phyloP scores from a whole-genome alignment of 2,888 invertebrate species.

The Amorpha juglandis region DNA sequence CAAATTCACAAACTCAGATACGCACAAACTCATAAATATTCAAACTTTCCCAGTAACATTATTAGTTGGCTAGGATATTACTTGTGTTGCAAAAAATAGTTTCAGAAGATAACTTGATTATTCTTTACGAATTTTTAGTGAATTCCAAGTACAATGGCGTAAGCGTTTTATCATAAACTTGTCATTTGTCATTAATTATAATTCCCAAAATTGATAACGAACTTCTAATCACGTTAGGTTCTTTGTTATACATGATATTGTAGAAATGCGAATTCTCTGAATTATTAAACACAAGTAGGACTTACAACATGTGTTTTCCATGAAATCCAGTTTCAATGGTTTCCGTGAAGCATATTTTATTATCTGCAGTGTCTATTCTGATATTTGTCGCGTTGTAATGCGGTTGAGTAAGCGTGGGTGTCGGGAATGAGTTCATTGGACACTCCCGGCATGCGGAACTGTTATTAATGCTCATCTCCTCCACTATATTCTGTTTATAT shows the following conservation, averaged over 20 bases:
- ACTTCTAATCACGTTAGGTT: not conserved
- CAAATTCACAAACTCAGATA: too few relatives aligned
- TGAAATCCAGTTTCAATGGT: conserved; percentile 19
- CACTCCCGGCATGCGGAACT: conserved; percentile 76
- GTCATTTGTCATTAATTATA: not conserved
- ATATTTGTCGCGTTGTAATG: conserved; percentile 55
- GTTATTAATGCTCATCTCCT: conserved; percentile 38
- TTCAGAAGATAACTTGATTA: not conserved
- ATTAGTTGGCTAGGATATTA: too few relatives aligned
- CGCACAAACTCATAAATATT: too few relatives aligned
- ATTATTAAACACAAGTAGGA: conserved; percentile 33
- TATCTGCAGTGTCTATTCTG: conserved; percentile 41
- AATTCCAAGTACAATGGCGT: not conserved
- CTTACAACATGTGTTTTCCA: conserved; percentile 9
- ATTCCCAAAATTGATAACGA: not conserved
- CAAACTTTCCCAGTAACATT: too few relatives aligned
- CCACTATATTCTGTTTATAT: conserved; percentile 26
- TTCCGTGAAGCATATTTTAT: conserved; percentile 44
- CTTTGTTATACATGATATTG: conserved; percentile 1
- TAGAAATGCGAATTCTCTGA: not conserved
- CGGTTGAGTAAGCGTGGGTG: conserved; percentile 59
- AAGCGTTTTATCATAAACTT: not conserved
- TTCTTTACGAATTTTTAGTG: not conserved
- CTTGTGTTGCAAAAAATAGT: not conserved
- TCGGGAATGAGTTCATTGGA: conserved; percentile 70